Conservation (phyloP, 2,797 vertebrate genomes). For the Cetoscarus ocellatus region DNA sequence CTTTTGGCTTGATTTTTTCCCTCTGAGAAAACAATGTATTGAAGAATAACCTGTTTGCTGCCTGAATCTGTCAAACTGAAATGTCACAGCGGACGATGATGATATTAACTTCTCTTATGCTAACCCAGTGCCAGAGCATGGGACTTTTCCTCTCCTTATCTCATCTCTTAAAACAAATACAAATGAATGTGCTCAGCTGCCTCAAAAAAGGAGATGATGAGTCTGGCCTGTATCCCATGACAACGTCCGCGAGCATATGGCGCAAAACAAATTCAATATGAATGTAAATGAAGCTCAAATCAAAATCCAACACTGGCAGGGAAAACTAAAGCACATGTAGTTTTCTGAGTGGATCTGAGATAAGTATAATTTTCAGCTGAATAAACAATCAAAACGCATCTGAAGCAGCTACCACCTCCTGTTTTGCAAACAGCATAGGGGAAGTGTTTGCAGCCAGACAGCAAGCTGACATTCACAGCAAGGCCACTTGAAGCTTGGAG, state of each 20-base stretch:
- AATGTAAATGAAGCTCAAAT: conserved; percentile 80
- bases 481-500: conserved; percentile 57
- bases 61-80: conserved; percentile 21
- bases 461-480: conserved; percentile 50
- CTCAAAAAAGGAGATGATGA: conserved; percentile 60
- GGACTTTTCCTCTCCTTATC: conserved; percentile 58
- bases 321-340: conserved; percentile 9
- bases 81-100: conserved; percentile 25
- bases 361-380: conserved; percentile 45
- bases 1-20: conserved; percentile 9
- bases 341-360: conserved; percentile 50
- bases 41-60: conserved; percentile 33
- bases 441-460: conserved; percentile 40
- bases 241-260: conserved; percentile 76
- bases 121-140: conserved; percentile 28
- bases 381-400: conserved; percentile 45
- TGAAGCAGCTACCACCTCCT: conserved; percentile 1
- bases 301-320: conserved; percentile 56
- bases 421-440: conserved; percentile 34
- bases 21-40: background rate
- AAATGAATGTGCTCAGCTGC: conserved; percentile 69
- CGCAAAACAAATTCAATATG: conserved; percentile 76
- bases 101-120: conserved; percentile 47
- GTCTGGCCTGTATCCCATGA: conserved; percentile 75
- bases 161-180: conserved; percentile 72